phyloP scores from a whole-genome alignment of 2,113 vertebrate genomes.

The Brienomyrus brachyistius region DNA sequence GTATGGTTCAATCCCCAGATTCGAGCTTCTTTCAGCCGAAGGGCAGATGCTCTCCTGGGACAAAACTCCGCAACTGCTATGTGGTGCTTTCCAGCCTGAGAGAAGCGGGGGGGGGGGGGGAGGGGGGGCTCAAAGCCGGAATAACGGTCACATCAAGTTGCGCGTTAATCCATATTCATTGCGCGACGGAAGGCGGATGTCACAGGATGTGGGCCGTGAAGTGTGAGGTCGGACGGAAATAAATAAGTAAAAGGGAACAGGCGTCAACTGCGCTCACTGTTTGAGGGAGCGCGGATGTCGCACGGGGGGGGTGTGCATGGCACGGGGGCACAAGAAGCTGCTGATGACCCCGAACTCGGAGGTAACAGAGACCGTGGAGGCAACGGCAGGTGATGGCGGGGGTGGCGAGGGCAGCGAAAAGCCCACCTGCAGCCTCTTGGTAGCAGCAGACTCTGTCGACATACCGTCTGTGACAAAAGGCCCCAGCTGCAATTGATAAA shows the following conservation, averaged over 20 bases:
- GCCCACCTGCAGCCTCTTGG: conserved; percentile 44
- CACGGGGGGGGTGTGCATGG: conserved; percentile 51
- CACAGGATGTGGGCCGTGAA: not conserved
- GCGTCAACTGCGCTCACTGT: conserved; percentile 55
- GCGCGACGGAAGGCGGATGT: not conserved
- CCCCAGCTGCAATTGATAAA: conserved; percentile 61
- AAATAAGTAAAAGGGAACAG: conserved; percentile 20
- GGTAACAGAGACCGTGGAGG: conserved; percentile 58
- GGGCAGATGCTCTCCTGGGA: not conserved
- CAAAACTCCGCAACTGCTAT: no score
- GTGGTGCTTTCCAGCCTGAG: no score
- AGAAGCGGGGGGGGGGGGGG: no score
- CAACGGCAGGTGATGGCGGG: conserved; percentile 32
- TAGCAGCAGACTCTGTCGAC: conserved; percentile 19
- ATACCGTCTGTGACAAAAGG: conserved; percentile 44
- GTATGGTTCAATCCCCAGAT: not conserved
- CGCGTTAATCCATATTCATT: not conserved
- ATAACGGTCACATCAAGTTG: not conserved
- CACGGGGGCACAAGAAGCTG: conserved; percentile 62
- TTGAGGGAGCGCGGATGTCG: conserved; percentile 65
- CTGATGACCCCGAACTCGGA: conserved; percentile 72
- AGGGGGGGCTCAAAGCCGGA: not conserved
- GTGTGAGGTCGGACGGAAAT: not conserved
- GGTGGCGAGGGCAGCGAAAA: conserved; percentile 41
- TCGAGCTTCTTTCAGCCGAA: not conserved